phyloP scores from a whole-genome alignment of 2,888 invertebrate genomes.

The Chelonus formosanus region DNA sequence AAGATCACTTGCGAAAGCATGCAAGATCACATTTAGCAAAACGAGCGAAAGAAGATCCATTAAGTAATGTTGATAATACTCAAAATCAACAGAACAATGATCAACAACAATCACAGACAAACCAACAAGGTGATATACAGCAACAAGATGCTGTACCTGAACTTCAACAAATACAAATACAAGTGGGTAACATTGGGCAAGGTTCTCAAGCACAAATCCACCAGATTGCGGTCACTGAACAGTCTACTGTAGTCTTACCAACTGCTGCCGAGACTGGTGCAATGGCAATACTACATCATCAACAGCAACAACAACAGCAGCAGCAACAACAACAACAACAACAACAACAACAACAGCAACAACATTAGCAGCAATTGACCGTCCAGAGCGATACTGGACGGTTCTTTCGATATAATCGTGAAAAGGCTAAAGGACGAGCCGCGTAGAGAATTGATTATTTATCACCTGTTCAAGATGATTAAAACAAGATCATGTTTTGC shows the following conservation, averaged over 20 bases:
- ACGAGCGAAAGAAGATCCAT: slow-evolving; percentile 75
- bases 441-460: slow-evolving; percentile 36
- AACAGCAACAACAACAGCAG: slow-evolving; percentile 59
- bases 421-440: slow-evolving; percentile 49
- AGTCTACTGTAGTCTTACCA: slow-evolving; percentile 68
- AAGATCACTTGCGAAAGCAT: slow-evolving; percentile 83
- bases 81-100: slow-evolving; percentile 64
- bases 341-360: slow-evolving; percentile 50
- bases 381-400: slow-evolving; percentile 52
- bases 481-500: slow-evolving; percentile 3
- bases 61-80: slow-evolving; percentile 50
- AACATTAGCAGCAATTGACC: slow-evolving; percentile 53
- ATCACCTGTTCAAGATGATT: not conserved
- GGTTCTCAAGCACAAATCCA: slow-evolving; percentile 63
- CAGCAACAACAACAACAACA: slow-evolving; percentile 50
- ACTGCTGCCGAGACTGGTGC: slow-evolving; percentile 66
- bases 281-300: slow-evolving; percentile 64
- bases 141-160: slow-evolving; percentile 52
- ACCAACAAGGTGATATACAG: slow-evolving; percentile 49
- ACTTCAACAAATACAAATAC: slow-evolving; percentile 51
- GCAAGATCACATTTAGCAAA: slow-evolving; percentile 80
- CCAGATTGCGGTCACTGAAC: slow-evolving; percentile 61
- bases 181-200: slow-evolving; percentile 53
- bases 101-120: slow-evolving; percentile 49
- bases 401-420: slow-evolving; percentile 55